These are phyloP conservation scores for Caligus rogercresseyi DNA, from an alignment of 1,140 invertebrate genomes.

Conservation along the genomic window DNA sequence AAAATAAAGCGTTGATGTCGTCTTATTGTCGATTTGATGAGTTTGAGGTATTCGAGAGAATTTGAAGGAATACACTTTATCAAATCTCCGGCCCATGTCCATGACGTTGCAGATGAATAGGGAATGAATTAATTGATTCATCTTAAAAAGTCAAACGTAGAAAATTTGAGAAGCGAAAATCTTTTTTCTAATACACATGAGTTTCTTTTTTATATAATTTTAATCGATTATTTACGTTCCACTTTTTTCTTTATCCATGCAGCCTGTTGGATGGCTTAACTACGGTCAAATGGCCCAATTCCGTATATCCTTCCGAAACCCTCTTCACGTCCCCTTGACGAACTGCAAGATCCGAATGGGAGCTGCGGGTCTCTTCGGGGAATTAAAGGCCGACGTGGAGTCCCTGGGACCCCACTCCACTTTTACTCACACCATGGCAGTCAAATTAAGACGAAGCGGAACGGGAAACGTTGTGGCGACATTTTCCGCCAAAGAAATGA, in stretches of 20 bases:
- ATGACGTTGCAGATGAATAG: no score
- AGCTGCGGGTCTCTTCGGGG: slow-evolving; percentile 27
- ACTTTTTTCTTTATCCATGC: neutral
- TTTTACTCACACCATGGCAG: neutral
- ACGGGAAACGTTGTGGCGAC: neutral
- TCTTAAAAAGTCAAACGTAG: no score
- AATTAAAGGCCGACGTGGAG: neutral
- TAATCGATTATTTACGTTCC: no score
- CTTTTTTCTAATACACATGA: no score
- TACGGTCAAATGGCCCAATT: slow-evolving; percentile 16
- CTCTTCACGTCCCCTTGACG: slow-evolving; percentile 27
- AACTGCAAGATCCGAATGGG: slow-evolving; percentile 30
- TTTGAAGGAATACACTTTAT: no score
- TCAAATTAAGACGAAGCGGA: neutral
- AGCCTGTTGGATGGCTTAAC: slow-evolving; percentile 17
- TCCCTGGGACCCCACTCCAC: neutral
- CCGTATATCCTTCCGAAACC: slow-evolving; percentile 30
- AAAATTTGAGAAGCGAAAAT: no score
- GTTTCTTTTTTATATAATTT: no score
- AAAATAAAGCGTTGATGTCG: no score
- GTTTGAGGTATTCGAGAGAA: no score
- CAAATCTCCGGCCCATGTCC: no score
- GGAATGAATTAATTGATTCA: no score
- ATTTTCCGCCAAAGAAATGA: neutral
- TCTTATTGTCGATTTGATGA: no score